Base-by-base conservation (phyloP, 2,888 invertebrate genomes). In the Argyresthia goedartella region DNA sequence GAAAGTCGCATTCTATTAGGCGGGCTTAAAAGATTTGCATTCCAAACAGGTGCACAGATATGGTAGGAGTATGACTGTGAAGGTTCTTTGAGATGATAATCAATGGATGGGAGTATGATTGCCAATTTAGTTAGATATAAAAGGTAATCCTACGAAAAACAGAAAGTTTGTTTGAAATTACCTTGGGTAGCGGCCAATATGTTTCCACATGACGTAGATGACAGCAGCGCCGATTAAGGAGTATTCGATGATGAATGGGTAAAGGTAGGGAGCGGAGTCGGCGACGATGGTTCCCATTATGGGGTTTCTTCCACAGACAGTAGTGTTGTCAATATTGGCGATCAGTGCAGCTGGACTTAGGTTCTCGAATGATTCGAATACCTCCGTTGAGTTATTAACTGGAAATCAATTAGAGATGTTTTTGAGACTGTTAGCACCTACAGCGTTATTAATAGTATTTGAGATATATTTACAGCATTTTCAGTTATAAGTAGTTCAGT, bases 151-250 rank as follows among this genome's bases (percentile, higher is more conserved):
- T 39, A n/a, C 1, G n/a, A n/a, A 11, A 39, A 39, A 6, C n/a
- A 39, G 10, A 39, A n/a, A n/a, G 39, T 39, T n/a, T 6, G 8
- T 6, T 6, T 11, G 39, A 39, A 45, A 15, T 82, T 81, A 93
- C 90, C 93, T 92, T 50, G 96, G 94, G 81, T 95, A 93, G 71
- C 94, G 91, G 54, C 96, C 96, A 75, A 96, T 96, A 71, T 95
- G 95, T 72, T 95, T 93, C 97, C 97, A 98, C 95, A 97, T 97
- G 51, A 97, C 95, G 75, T 96, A 97, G 66, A 97, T 93, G 43
- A 98, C 97, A 51, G 97, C 96, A 50, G 97, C 96, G 15, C 97
- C 97, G 67, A 98, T 96, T 59, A 98, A 87, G 57, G 97, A 96
- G 82, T 98, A 98, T 74, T 98, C 96, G 66, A 98, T 95, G 67